Base-by-base conservation (phyloP, 2,113 vertebrate species). In the Myotis lucifugus region DNA sequence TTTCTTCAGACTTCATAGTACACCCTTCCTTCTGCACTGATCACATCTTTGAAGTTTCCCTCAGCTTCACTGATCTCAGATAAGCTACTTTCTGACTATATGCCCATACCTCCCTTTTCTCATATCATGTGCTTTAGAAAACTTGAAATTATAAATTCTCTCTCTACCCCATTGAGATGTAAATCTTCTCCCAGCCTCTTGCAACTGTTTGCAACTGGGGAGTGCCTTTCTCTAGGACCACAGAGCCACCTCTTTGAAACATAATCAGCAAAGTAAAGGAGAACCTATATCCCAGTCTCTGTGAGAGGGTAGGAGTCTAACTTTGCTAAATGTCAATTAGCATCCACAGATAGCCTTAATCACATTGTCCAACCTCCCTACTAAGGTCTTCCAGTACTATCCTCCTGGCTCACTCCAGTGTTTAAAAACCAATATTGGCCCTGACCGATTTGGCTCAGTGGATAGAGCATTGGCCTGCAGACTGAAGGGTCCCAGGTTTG, bases 31-130 rank as follows among this genome's bases (percentile, higher is more conserved):
- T 70, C 13, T 67, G 21, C 4, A 34, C 23, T 42, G 32, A 87
- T 2, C n/a, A 50, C 13, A 46, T 3, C 9, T 12, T 46, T 46
- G 3, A 42, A 6, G 2, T 1, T 84, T 7, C 15, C 7, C 17
- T 46, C 15, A 56, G 8, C 6, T 40, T 48, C 8, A 66, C 19
- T 14, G 70, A 37, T 50, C 15, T 76, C 23, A 59, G 6, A 73
- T 14, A 42, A 69, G 3, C 5, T 85, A 61, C 3, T 50, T 70
- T 23, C 34, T 90, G 4, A 50, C 6, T 50, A 10, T 17, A 46
- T 4, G 8, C 0, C 23, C 48, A 29, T 23, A 37, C 9, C 0
- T 83, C 34, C 15, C 29, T 48, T 23, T 84, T 67, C 17, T 69
- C 67, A 56, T 6, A 56, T 8, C 0, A 32, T 67, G 76, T 61